Evolutionary conservation across 2,113 vertebrate genomes (phyloP).

Genomic region (human): GRCh38 chr20:37075501-37076000

Average conservation of each 20-base stretch:
- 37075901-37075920: not conserved
- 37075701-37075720: too few relatives aligned
- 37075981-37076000: not conserved
- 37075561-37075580: too few relatives aligned
- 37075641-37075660: too few relatives aligned
- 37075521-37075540: too few relatives aligned
- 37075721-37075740: too few relatives aligned
- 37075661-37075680: too few relatives aligned
- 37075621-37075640: too few relatives aligned
- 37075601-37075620: too few relatives aligned
- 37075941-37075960: not conserved
- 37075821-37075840: not conserved
- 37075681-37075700: too few relatives aligned
- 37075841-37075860: not conserved
- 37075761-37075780: not conserved
- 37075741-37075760: not conserved
- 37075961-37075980: not conserved
- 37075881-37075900: not conserved
- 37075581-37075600: too few relatives aligned
- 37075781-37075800: not conserved
- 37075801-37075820: not conserved
- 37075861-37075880: not conserved
- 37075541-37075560: too few relatives aligned
- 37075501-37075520: too few relatives aligned
- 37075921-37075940: not conserved